Evolutionary conservation across 23 tunicate genomes (phyloP).

Genomic region (Halocynthia aurantium): DNA sequence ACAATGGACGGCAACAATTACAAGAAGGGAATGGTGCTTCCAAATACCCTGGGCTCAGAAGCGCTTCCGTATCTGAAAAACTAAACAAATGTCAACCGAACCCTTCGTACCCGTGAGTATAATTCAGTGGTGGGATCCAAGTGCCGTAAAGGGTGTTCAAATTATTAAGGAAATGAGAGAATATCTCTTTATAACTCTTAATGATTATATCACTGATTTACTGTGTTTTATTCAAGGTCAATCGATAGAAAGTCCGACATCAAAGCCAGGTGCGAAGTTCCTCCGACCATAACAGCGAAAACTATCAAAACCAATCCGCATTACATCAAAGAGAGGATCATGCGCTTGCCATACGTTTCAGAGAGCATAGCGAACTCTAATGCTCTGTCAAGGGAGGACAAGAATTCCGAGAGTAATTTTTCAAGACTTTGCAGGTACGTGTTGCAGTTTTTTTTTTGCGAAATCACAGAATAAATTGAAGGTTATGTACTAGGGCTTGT

Average conservation of each 20-base stretch:
- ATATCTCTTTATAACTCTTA: too few species aligned
- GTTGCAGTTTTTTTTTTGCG: neutral
- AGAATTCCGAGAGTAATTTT: slow-evolving; percentile 2
- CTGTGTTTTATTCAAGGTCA: too few species aligned
- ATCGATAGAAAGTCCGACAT: slow-evolving; percentile 24
- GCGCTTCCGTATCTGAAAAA: neutral
- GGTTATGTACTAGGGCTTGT: too few species aligned
- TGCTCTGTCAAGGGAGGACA: neutral
- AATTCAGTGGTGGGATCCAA: too few species aligned
- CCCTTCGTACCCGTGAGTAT: too few species aligned
- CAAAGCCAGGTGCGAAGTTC: slow-evolving; percentile 53
- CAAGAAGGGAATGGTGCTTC: too few species aligned
- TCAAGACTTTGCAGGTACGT: slow-evolving; percentile 12
- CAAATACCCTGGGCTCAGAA: neutral
- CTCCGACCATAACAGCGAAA: slow-evolving; percentile 20
- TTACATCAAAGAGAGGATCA: slow-evolving; percentile 20
- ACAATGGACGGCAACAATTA: too few species aligned
- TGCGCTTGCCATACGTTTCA: slow-evolving; percentile 40
- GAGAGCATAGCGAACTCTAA: neutral
- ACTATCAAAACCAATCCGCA: slow-evolving; percentile 7
- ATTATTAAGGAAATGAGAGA: too few species aligned
- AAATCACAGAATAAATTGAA: neutral
- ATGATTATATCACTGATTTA: too few species aligned
- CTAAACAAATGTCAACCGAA: neutral
- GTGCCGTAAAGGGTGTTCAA: too few species aligned